Conservation (phyloP, 2,113 vertebrate species). For the Symphodus melops region DNA sequence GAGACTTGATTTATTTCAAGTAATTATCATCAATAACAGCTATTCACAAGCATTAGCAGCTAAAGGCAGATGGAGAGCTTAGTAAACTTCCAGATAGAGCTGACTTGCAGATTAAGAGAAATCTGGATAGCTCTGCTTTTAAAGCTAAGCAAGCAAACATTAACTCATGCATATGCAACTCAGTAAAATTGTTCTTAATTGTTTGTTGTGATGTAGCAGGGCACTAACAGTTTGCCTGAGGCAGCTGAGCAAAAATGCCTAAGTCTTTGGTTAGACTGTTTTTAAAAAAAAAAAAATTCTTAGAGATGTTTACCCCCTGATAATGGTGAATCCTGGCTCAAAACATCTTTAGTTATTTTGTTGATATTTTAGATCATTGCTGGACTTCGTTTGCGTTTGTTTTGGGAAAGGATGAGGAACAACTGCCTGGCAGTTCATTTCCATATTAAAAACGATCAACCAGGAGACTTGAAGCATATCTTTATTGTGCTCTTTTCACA, state of each 20-base stretch:
- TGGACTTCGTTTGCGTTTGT: no score
- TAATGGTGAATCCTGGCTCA: background rate
- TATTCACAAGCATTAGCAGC: background rate
- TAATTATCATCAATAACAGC: background rate
- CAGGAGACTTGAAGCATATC: background rate
- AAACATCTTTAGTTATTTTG: background rate
- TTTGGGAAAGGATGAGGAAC: background rate
- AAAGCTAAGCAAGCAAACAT: slow-evolving; percentile 10
- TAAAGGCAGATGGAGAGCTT: background rate
- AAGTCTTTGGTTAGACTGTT: background rate
- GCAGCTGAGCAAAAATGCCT: background rate
- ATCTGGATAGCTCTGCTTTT: slow-evolving; percentile 13
- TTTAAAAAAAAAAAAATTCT: background rate
- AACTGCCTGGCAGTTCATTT: background rate
- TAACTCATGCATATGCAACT: slow-evolving; percentile 24
- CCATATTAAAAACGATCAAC: background rate
- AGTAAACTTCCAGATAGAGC: background rate
- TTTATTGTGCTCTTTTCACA: background rate
- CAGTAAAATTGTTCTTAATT: slow-evolving; percentile 18
- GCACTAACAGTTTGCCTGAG: slow-evolving; percentile 21
- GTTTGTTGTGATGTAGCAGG: slow-evolving; percentile 41
- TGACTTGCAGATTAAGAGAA: background rate
- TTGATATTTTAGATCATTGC: background rate
- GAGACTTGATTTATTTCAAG: background rate
- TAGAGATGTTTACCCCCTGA: background rate